Evolutionary conservation across 2,888 invertebrate species (phyloP), one percentile per base, ranked within the genome.

Genomic region (Agonopterix subpropinquella): DNA sequence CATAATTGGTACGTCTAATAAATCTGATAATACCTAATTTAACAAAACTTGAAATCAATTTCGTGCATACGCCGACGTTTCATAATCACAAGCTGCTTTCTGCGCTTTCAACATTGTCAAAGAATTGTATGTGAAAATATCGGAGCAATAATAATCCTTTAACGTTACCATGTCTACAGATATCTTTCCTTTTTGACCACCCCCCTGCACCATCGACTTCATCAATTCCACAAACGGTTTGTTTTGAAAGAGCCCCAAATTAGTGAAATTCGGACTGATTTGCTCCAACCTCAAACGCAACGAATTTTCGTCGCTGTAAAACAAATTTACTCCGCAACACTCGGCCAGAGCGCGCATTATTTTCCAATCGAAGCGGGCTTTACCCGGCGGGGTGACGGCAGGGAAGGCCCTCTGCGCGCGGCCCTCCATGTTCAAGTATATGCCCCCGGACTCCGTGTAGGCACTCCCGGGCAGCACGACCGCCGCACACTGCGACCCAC

Each of bases 311-410:
- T 86, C 81, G 41, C 62, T 61, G 47, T 86, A 87, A 52, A 55
- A 65, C 39, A 85, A 49, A 49, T 63, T 62, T 15, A 80, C 48
- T 1, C 72, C 70, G 43, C 71, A 65, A 49, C 72, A 82, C 53
- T 85, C 83, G 0, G 83, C 81, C 11, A 87, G 50, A 1, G 87
- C 87, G 39, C 83, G 72, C 57, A 99, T 90, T 59, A 99, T 97
- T 86, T 99, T 99, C 99, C 99, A 99, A 77, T 99, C 98, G 58
- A 94, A 94, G 43, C 98, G 92, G 0, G 98, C 98, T 78, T 95
- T 90, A 11, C 98, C 98, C 0, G 98, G 98, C 1, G 98, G 95
- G 3, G 96, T 92, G 1, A 98, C 93, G 0, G 98, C 98, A 0
- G 93, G 91, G 47, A 93, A 79, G 0, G 98, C 97, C 73, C 94